Evolutionary conservation across 2,113 vertebrate genomes (phyloP).

Genomic region (Arvicanthis niloticus): DNA sequence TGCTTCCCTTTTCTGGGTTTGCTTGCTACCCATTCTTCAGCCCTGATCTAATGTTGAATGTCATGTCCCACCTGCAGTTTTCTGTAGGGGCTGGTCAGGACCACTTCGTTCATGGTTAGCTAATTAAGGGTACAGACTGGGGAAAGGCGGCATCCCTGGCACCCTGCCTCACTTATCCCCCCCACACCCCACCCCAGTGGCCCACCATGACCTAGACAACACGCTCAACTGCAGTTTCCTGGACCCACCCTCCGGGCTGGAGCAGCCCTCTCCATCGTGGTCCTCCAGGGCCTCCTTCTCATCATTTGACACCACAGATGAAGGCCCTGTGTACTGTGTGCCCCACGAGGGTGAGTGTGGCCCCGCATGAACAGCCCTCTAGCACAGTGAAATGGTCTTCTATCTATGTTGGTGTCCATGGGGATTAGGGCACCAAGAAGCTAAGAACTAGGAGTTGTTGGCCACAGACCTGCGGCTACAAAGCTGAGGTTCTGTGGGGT

Average conservation of each 20-base stretch:
- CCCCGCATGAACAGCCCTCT: background rate
- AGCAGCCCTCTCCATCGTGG: slow-evolving; percentile 97
- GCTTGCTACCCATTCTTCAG: background rate
- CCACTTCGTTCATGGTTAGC: background rate
- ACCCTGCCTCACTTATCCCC: slow-evolving; percentile 31
- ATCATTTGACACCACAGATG: slow-evolving; percentile 96
- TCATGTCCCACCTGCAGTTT: background rate
- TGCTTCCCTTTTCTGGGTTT: background rate
- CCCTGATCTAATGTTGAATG: background rate
- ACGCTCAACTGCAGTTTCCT: slow-evolving; percentile 98
- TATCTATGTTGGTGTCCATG: background rate
- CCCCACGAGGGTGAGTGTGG: slow-evolving; percentile 94
- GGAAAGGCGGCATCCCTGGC: accelerated
- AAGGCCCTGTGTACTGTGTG: slow-evolving; percentile 96
- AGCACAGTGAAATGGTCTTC: background rate
- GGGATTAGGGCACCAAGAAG: background rate
- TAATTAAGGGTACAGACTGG: background rate
- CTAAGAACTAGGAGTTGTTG: background rate
- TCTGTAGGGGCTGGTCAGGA: background rate
- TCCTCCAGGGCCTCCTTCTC: slow-evolving; percentile 98
- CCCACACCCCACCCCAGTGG: slow-evolving; percentile 88
- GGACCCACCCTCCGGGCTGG: slow-evolving; percentile 92
- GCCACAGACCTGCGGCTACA: background rate
- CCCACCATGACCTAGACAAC: slow-evolving; percentile 97
- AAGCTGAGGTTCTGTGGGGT: background rate